Evolutionary conservation across 2,797 vertebrate species (phyloP), one percentile per base, ranked within the genome.

Genomic region (Muraenolepis orangiensis): DNA sequence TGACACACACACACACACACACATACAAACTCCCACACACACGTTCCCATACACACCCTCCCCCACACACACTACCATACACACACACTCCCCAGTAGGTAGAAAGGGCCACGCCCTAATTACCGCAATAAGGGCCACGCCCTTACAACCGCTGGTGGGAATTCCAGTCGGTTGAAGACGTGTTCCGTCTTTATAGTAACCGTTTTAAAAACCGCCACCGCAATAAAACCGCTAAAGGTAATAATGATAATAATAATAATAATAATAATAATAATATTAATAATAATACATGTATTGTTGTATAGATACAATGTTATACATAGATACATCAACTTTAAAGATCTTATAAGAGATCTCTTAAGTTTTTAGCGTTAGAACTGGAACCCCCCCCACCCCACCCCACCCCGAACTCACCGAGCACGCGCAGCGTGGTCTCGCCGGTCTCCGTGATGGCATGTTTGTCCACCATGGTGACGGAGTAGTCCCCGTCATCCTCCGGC

Each of bases 401-500:
- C 0, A 4, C 18, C 20, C 46, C 18, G 14, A 8, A 82, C 90
- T 89, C 74, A 91, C 90, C 75, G 61, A 90, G 73, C 0, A 90
- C 88, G 0, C 6, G 28, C 3, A 90, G 72, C 3, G 10, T 0
- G 0, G 32, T 75, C 2, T 80, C 80, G 0, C 0, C 79, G 0
- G 72, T 13, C 0, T 0, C 0, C 0, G 67, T 36, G 0, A 0
- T 0, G 0, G 0, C 32, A 0, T 0, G 0, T 0, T 0, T 0
- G 0, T 0, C 0, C 0, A 88, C 0, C 0, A 85, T 0, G 16
- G 0, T 26, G 66, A 90, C 0, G 69, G 0, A 30, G 8, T 85
- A 91, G 0, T 80, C 70, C 0, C 90, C 90, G 11, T 66, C 85
- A 77, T 91, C 89, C 1, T 0, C 0, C 0, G 3, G 0, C 3